Conservation (phyloP, 2,888 invertebrate species). For the Suillia variegata region DNA sequence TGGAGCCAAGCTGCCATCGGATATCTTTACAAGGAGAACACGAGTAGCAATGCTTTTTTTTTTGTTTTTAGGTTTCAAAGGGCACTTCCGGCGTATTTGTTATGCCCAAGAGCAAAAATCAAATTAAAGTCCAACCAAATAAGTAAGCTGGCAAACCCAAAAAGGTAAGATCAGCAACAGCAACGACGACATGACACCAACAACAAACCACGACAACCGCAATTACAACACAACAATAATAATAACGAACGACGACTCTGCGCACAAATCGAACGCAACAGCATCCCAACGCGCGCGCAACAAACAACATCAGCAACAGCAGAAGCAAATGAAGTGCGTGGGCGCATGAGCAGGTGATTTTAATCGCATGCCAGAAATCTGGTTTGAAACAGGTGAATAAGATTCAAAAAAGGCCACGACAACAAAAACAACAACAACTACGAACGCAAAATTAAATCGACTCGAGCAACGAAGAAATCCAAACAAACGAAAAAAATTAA, state of each 20-base stretch:
- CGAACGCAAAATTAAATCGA: constrained; percentile 1
- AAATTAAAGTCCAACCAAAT: constrained; percentile 35
- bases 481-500: background rate
- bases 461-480: background rate
- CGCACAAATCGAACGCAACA: constrained; percentile 16
- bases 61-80: too few species aligned
- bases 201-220: constrained; percentile 30
- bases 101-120: constrained; percentile 20
- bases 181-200: constrained; percentile 33
- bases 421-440: constrained; percentile 11
- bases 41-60: too few species aligned
- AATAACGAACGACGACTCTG: constrained; percentile 1
- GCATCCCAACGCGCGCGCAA: background rate
- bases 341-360: constrained; percentile 58
- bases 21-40: too few species aligned
- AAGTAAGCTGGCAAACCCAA: constrained; percentile 48
- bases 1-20: too few species aligned
- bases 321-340: constrained; percentile 33
- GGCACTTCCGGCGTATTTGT: too few species aligned
- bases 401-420: constrained; percentile 22
- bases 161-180: constrained; percentile 32
- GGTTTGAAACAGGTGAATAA: constrained; percentile 56
- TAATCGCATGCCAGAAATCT: constrained; percentile 59
- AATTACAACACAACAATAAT: constrained; percentile 28
- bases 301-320: background rate